Evolutionary conservation across 2,113 vertebrate species (phyloP).

Genomic region (Anas platyrhynchos): DNA sequence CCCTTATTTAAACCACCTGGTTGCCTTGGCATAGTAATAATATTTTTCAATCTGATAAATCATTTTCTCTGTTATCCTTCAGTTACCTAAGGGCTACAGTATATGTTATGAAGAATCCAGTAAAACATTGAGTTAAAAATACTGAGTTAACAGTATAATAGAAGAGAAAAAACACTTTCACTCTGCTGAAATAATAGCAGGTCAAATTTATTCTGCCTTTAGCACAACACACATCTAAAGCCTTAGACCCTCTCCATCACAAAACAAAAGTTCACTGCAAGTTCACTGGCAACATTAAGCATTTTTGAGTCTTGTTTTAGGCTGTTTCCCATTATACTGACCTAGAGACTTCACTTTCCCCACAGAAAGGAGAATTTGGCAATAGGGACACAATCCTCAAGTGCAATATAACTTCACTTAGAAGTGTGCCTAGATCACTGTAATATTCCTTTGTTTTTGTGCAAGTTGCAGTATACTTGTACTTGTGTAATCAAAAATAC

Average conservation of each 20-base stretch:
- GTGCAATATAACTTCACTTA: not conserved
- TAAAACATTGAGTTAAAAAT: not conserved
- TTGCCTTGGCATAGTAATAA: not conserved
- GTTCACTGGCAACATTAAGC: not conserved
- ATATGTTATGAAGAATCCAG: not conserved
- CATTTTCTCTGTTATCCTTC: not conserved
- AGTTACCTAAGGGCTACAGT: not conserved
- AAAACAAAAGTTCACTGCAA: not conserved
- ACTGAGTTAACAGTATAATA: not conserved
- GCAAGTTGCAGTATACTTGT: not conserved
- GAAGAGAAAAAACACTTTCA: not conserved
- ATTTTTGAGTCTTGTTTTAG: not conserved
- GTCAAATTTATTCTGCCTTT: not conserved
- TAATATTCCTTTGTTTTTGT: not conserved
- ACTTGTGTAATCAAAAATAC: not conserved
- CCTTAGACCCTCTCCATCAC: not conserved
- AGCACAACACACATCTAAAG: not conserved
- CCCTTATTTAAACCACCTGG: conserved; percentile 8
- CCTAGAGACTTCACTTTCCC: not conserved
- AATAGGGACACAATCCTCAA: not conserved
- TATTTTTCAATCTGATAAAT: not conserved
- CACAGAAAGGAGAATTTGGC: not conserved
- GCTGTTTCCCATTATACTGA: not conserved
- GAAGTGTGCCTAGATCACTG: not conserved
- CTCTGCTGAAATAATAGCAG: not conserved